Evolutionary conservation across 37 sponge, comb jelly and placozoan species (phyloP), one percentile per base, ranked within the genome.

Genomic region (Axinella damicornis): DNA sequence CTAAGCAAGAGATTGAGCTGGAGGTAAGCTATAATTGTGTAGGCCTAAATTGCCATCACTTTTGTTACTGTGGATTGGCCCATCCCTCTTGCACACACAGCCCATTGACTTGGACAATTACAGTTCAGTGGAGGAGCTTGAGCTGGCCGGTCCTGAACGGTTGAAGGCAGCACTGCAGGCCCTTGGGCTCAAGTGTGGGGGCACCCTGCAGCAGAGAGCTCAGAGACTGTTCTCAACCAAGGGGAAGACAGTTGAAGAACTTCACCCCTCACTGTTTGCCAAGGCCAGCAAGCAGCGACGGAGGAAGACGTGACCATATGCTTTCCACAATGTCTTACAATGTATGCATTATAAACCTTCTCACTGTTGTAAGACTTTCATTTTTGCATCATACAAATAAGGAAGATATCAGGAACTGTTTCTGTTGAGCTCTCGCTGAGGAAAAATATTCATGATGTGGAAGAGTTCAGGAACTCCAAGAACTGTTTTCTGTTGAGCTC

Each of bases 161-260:
- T 57, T 98, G 38, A 98, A 95, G 90, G 34, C 6, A 5, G 37
- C 72, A 12, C 89, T 95, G 24, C 67, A 70, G 70, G 32, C 69
- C 4, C 54, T 93, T 64, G 98, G 98, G 11, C 86, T 98, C 53
- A 98, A 98, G 80, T 95, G 98, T 88, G 98, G 98, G 31, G 98
- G 98, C 31, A 95, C 98, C 5, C 83, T 89, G 21, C 63, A 64
- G 16, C 83, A 92, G 74, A 74, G 92, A 69, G 95, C 94, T 18
- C 75, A 74, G n/a, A 76, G 98, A 46, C 87, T 98, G 19, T 95
- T 88, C 73, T 86, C 89, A 12, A 82, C 82, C 1, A 93, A 91
- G 59, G 89, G 89, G 13, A 85, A 84, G 32, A 22, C 75, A 30
- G 65, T 54, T 32, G 87, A 93, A 16, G 76, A 92, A 30, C 73